These are phyloP conservation scores for Pollenia labialis DNA, from an alignment of 2,888 invertebrate genomes.

Conservation along the genomic window DNA sequence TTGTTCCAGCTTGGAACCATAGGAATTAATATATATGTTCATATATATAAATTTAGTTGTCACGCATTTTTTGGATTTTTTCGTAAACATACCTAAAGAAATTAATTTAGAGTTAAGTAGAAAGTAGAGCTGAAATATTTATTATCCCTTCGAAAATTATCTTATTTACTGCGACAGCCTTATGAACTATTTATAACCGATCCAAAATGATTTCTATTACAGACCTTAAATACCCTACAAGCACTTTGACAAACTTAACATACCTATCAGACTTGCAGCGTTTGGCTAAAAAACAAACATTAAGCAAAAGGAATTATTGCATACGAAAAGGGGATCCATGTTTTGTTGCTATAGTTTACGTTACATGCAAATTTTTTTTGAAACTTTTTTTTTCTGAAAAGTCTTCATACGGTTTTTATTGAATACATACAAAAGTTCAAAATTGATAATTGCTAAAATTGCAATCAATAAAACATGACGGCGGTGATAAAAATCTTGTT, in stretches of 20 bases:
- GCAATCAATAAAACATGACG: constrained; percentile 66
- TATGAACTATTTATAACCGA: too few relatives aligned
- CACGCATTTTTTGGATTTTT: too few relatives aligned
- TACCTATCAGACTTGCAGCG: not conserved
- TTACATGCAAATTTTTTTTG: constrained; percentile 13
- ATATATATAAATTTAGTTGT: too few relatives aligned
- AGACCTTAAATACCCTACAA: not conserved
- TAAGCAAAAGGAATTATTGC: constrained; percentile 15
- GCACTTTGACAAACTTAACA: not conserved
- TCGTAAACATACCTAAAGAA: too few relatives aligned
- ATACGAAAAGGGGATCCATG: not conserved
- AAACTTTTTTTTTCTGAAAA: not conserved
- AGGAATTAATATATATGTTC: too few relatives aligned
- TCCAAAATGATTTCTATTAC: not conserved
- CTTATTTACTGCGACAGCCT: too few relatives aligned
- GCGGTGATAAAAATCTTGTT: constrained; percentile 37
- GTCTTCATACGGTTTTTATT: not conserved
- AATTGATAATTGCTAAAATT: constrained; percentile 67
- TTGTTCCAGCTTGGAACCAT: too few relatives aligned
- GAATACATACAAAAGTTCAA: constrained; percentile 48
- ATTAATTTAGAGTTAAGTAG: too few relatives aligned
- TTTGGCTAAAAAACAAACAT: not conserved
- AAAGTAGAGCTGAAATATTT: too few relatives aligned
- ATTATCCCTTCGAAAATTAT: too few relatives aligned
- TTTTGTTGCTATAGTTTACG: not conserved